phyloP scores from a whole-genome alignment of 2,113 vertebrate genomes.

The Ascaphus truei region DNA sequence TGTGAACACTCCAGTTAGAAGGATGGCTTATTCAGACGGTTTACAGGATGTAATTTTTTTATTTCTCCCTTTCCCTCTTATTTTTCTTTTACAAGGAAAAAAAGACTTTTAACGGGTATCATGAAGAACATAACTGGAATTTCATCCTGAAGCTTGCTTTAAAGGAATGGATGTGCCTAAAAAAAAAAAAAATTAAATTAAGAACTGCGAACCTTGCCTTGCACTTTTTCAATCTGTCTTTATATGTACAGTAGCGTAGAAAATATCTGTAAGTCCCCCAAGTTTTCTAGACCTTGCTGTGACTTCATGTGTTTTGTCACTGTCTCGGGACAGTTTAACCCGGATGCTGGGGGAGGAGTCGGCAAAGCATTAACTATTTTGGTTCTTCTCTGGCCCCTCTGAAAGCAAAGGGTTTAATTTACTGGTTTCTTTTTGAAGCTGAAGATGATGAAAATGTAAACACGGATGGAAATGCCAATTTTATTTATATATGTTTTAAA shows the following conservation, averaged over 20 bases:
- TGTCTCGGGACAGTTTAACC: constrained; percentile 71
- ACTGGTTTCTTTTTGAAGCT: constrained; percentile 80
- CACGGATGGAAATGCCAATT: constrained; percentile 55
- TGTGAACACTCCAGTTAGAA: constrained; percentile 53
- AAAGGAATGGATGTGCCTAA: constrained; percentile 75
- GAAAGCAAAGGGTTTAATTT: constrained; percentile 50
- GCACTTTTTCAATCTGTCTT: constrained; percentile 80
- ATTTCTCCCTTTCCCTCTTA: constrained; percentile 14
- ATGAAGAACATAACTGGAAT: constrained; percentile 76
- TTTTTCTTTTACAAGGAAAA: constrained; percentile 47
- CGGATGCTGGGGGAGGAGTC: background rate
- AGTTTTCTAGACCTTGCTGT: constrained; percentile 72
- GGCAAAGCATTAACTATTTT: background rate
- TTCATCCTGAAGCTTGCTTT: constrained; percentile 73
- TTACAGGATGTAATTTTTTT: constrained; percentile 56
- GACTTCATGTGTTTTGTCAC: constrained; percentile 59
- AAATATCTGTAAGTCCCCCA: constrained; percentile 64
- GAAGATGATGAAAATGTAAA: constrained; percentile 58
- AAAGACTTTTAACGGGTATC: constrained; percentile 64
- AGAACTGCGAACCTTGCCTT: constrained; percentile 72
- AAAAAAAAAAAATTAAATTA: constrained; percentile 48
- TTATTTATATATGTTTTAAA: constrained; percentile 66
- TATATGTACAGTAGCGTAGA: constrained; percentile 73
- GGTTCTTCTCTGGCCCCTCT: background rate
- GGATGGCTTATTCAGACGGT: constrained; percentile 46